A percentile compares a stretch with the other conserved stretches of the same genome.
Conservation (phyloP, 2,888 invertebrate genomes). For the Watsonalla cultraria region DNA sequence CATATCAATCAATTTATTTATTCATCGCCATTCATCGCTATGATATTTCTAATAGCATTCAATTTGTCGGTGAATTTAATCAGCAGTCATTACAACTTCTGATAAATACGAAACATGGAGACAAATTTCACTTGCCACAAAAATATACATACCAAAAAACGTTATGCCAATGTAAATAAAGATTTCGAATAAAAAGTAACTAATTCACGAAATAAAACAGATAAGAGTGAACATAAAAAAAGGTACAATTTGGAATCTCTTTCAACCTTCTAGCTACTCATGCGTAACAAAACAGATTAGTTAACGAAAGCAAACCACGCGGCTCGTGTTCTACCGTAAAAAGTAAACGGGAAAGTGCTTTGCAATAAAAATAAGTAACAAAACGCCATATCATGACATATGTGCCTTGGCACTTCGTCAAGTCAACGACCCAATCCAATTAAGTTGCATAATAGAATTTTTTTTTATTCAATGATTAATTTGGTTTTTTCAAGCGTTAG, state of each 20-base stretch:
- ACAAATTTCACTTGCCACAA: too few relatives aligned
- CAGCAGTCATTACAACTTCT: not conserved
- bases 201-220: constrained; percentile 1
- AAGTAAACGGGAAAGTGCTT: constrained; percentile 54
- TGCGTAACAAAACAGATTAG: constrained; percentile 47
- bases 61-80: not conserved
- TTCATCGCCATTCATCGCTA: not conserved
- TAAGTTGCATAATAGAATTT: constrained; percentile 64
- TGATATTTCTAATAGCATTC: not conserved
- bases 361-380: constrained; percentile 39
- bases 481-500: constrained; percentile 52
- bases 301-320: constrained; percentile 31
- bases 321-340: constrained; percentile 29
- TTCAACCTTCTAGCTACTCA: constrained; percentile 33
- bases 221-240: not conserved
- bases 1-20: not conserved
- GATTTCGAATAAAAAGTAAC: not conserved
- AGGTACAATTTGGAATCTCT: constrained; percentile 26
- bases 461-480: constrained; percentile 48
- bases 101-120: too few relatives aligned
- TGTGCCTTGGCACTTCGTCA: constrained; percentile 45
- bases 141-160: too few relatives aligned
- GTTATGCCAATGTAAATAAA: not conserved
- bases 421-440: constrained; percentile 68
- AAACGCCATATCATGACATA: constrained; percentile 40